These are phyloP conservation scores for Boulengeromyrus knoepffleri DNA, from an alignment of 2,113 vertebrate species.

Conservation along the genomic window DNA sequence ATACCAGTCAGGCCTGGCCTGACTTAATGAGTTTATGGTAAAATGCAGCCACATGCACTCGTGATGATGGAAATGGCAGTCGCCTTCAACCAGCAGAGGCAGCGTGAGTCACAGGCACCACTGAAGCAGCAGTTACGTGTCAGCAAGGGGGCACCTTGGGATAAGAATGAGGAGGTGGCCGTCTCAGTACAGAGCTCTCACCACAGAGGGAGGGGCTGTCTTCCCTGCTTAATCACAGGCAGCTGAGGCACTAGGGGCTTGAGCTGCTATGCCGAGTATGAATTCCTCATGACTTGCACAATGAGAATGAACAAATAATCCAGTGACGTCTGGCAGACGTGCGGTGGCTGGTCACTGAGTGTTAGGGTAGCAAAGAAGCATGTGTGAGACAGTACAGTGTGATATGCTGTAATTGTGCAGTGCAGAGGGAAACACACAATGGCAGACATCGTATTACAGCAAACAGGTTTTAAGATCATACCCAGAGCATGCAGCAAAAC, in stretches of 20 bases:
- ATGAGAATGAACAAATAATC: not conserved
- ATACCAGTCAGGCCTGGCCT: not conserved
- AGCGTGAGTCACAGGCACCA: not conserved
- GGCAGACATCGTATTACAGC: not conserved
- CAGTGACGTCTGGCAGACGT: not conserved
- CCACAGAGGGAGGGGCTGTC: not conserved
- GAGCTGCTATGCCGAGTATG: not conserved
- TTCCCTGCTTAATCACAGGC: not conserved
- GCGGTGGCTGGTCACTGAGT: not conserved
- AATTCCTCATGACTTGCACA: not conserved
- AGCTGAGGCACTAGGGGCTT: not conserved
- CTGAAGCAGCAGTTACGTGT: not conserved
- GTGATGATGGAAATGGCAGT: not conserved
- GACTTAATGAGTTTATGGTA: not conserved
- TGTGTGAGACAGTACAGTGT: not conserved
- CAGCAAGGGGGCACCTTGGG: conserved; percentile 7
- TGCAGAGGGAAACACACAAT: not conserved
- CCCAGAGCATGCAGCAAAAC: not conserved
- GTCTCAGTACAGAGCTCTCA: not conserved
- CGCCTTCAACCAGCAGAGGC: not conserved
- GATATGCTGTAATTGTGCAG: not conserved
- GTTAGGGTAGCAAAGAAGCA: not conserved
- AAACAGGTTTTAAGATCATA: not conserved
- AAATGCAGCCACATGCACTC: not conserved
- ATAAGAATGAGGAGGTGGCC: not conserved